phyloP scores from a whole-genome alignment of 2,113 vertebrate genomes.

The Microtus montanus region DNA sequence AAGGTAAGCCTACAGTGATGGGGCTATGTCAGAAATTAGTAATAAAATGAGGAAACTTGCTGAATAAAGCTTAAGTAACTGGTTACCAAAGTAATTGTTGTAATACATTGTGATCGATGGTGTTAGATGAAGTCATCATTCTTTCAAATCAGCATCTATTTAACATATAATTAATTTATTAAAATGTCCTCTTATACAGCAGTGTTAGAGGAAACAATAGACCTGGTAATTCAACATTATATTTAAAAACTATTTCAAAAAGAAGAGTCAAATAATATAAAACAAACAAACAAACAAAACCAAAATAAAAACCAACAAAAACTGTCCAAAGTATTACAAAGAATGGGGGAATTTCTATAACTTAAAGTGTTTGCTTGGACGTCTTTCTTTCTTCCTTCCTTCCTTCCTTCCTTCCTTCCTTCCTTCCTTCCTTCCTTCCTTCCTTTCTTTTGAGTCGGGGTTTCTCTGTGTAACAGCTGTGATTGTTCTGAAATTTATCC shows the following conservation, averaged over 20 bases:
- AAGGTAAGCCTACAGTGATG: neutral
- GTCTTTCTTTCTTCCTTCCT: no score
- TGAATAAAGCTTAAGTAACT: neutral
- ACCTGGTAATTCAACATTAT: neutral
- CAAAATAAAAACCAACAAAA: no score
- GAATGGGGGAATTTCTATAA: neutral
- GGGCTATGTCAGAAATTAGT: neutral
- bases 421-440: no score
- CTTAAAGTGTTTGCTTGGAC: neutral
- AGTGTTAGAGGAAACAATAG: neutral
- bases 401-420: no score
- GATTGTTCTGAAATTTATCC: no score
- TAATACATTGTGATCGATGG: neutral
- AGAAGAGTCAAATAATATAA: neutral
- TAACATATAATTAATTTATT: neutral
- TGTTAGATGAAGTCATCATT: neutral
- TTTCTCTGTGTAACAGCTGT: no score
- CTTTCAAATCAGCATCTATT: neutral
- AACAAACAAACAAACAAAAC: neutral
- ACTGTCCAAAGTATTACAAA: neutral
- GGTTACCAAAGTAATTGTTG: neutral
- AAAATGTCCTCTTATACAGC: no score
- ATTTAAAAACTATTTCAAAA: neutral
- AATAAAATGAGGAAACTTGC: no score
- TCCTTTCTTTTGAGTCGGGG: no score